Conservation (phyloP, 2,797 vertebrate genomes). For the Gallinago nigripennis region DNA sequence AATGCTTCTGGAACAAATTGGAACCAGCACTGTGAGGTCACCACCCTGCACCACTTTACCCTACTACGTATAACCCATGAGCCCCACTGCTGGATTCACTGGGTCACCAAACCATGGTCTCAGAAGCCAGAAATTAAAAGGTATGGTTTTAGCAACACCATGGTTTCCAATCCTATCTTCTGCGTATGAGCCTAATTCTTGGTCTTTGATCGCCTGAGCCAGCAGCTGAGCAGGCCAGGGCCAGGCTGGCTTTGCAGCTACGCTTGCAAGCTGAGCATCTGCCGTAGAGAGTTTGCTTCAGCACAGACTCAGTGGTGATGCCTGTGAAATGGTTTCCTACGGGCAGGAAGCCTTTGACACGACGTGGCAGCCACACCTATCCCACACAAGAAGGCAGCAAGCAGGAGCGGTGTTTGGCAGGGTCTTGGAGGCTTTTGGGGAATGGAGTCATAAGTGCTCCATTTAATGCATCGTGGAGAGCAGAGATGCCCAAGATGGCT, state of each 20-base stretch:
- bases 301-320: neutral
- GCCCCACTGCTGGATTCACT: neutral
- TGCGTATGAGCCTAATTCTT: neutral
- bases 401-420: accelerated
- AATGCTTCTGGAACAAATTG: neutral
- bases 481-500: accelerated
- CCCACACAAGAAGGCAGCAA: neutral
- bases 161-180: neutral
- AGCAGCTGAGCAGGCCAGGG: neutral
- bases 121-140: neutral
- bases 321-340: neutral
- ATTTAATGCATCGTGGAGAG: accelerated
- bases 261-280: neutral
- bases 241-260: neutral
- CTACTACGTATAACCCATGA: neutral
- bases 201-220: neutral
- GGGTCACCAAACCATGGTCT: neutral
- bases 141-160: neutral
- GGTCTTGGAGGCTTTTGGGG: neutral
- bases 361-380: neutral
- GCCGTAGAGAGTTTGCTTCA: accelerated
- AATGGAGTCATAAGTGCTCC: neutral
- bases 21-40: neutral
- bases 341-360: neutral
- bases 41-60: neutral